Evolutionary conservation across 1,140 invertebrate genomes (phyloP), one percentile per base, ranked within the genome.

Genomic region (Drosophila lacertosa): DNA sequence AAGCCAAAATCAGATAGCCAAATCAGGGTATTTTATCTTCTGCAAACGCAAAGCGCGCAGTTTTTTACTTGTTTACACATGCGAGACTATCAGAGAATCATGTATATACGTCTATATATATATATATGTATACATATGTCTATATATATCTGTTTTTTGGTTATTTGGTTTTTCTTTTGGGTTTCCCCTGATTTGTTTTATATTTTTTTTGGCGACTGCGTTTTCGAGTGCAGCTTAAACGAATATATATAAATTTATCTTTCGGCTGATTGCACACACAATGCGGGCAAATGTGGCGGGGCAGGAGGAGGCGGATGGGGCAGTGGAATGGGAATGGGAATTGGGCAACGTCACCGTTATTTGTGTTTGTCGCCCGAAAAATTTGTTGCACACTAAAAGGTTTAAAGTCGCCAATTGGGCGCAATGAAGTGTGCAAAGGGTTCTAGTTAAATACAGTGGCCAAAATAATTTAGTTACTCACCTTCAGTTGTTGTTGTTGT

Each of bases 161-260:
- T 16, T 26, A 10, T 24, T 32, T 51, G 37, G 15, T 53, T 53
- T 20, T 35, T 37, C 7, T 24, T 37, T 22, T 3, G n/a, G 44
- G 22, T 20, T 57, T 29, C 2, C 16, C 54, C 4, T 35, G 55
- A 44, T 81, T 81, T 74, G 9, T 57, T 24, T 54, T 39, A 13
- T 32, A 18, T 29, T 29, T 29, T 32, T 54, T 59, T 53, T 44
- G 65, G 18, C 48, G 66, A 24, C 59, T 69, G 66, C 77, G 57
- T 48, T 82, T 78, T 82, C 64, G 79, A 74, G 69, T 82, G 78
- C 69, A 78, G 67, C 67, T 83, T 54, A 83, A 77, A 83, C 59
- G 67, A 45, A 53, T 42, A 63, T 69, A 69, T 84, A 78, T 79
- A 69, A 78, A 82, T 82, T 82, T 82, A 83, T 82, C 79, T 83